Percentiles rank a stretch among this genome's conserved stretches.
phyloP scores from a whole-genome alignment of 1,140 invertebrate species.

The Mamestra configurata region DNA sequence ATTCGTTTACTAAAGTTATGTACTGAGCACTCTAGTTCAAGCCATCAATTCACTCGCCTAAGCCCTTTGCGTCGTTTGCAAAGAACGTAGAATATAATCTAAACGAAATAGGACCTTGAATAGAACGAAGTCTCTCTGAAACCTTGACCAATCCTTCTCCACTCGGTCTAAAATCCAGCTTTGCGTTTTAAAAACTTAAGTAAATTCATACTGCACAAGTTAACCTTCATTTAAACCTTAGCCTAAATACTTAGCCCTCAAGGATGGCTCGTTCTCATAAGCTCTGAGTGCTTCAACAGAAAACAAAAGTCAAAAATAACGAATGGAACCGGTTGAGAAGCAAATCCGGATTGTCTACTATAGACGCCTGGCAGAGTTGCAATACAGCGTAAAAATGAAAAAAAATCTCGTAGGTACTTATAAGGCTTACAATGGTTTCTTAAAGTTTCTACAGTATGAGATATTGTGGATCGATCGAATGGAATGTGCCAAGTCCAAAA shows the following conservation, averaged over 20 bases:
- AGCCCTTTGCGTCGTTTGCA: too few relatives aligned
- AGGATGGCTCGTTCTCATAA: not conserved
- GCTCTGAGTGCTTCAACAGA: not conserved
- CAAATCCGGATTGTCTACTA: conserved; percentile 33
- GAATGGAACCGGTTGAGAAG: conserved; percentile 7
- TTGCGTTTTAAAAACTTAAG: too few relatives aligned
- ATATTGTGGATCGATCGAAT: not conserved
- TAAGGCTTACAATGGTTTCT: not conserved
- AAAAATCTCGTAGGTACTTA: not conserved
- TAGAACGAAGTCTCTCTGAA: not conserved
- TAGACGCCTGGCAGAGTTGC: not conserved
- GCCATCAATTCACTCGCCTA: too few relatives aligned
- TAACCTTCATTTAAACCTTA: not conserved
- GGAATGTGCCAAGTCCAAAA: too few relatives aligned
- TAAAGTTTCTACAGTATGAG: not conserved
- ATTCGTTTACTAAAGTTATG: too few relatives aligned
- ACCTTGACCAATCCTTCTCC: not conserved
- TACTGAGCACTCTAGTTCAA: too few relatives aligned
- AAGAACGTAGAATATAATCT: too few relatives aligned
- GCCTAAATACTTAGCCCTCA: not conserved
- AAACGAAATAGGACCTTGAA: too few relatives aligned
- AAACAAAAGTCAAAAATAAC: conserved; percentile 25
- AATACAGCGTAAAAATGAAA: conserved; percentile 8
- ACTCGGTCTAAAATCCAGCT: too few relatives aligned
- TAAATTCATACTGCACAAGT: not conserved